These are phyloP conservation scores for Coptodon rendalli DNA, from an alignment of 2,113 vertebrate species.

Conservation along the genomic window DNA sequence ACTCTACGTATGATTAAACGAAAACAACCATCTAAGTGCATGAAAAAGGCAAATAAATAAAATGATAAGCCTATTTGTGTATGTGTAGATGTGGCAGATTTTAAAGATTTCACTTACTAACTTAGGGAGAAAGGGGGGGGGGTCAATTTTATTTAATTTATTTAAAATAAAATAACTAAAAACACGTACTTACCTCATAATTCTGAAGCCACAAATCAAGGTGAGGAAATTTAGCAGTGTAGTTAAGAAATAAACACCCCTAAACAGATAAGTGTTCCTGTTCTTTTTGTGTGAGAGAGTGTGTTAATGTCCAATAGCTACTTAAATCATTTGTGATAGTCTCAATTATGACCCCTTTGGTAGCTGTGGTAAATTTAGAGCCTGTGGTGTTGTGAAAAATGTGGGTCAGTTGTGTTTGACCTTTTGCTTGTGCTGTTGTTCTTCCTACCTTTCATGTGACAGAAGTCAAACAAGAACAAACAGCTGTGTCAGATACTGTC, in stretches of 20 bases:
- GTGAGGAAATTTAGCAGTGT: slow-evolving; percentile 8
- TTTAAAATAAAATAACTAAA: not conserved
- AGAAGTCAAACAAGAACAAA: not conserved
- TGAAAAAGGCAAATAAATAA: not conserved
- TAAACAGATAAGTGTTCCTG: not conserved
- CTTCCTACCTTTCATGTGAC: not conserved
- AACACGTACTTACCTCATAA: slow-evolving; percentile 51
- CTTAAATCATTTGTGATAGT: not conserved
- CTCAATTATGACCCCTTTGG: not conserved
- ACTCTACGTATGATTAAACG: slow-evolving; percentile 13
- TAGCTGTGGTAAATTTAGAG: not conserved
- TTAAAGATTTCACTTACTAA: not conserved
- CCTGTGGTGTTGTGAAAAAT: not conserved
- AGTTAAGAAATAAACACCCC: not conserved
- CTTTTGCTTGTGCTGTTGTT: not conserved
- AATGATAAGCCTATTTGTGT: not conserved
- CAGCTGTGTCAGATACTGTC: not conserved
- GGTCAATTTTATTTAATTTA: not conserved
- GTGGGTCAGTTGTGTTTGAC: not conserved
- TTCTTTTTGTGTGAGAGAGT: not conserved
- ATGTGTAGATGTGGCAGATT: not conserved
- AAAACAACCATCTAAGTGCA: not conserved
- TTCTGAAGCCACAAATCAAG: slow-evolving; percentile 6
- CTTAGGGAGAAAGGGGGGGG: not conserved
- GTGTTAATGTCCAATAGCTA: not conserved